These are phyloP conservation scores for Drosophila borealis DNA, from an alignment of 2,888 invertebrate genomes.

Conservation along the genomic window DNA sequence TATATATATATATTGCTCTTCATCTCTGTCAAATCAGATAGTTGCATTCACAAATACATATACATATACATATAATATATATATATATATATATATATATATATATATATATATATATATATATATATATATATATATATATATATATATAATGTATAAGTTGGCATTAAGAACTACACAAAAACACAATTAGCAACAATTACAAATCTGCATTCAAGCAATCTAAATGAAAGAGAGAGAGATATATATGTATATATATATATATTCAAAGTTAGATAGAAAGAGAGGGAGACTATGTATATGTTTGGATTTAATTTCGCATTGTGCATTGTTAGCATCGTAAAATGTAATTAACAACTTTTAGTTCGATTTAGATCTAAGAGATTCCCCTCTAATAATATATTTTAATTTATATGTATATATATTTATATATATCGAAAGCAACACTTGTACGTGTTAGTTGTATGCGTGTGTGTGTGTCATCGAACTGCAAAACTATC, in stretches of 20 bases:
- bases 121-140: constrained; percentile 13
- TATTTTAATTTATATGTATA: not conserved
- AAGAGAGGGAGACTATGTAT: constrained; percentile 26
- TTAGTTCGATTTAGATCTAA: constrained; percentile 22
- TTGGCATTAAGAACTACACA: constrained; percentile 65
- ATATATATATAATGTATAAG: constrained; percentile 26
- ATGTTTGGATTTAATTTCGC: constrained; percentile 32
- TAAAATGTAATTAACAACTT: constrained; percentile 48
- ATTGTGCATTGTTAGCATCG: constrained; percentile 21
- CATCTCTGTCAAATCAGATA: constrained; percentile 7
- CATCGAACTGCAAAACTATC: constrained; percentile 3
- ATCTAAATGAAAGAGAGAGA: constrained; percentile 40
- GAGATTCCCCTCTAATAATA: constrained; percentile 23
- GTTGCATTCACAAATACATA: constrained; percentile 1
- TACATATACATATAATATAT: constrained; percentile 10
- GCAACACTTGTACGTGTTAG: constrained; percentile 7
- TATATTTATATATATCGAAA: not conserved
- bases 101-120: not conserved
- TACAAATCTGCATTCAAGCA: constrained; percentile 43
- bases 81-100: constrained; percentile 5
- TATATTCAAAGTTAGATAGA: not conserved
- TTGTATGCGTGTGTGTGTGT: constrained; percentile 1
- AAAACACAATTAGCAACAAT: constrained; percentile 74
- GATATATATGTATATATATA: not conserved
- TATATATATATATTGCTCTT: constrained; percentile 16